Evolutionary conservation across 2,888 invertebrate genomes (phyloP), one percentile per base, ranked within the genome.

Genomic region (Eupithecia vulgata): DNA sequence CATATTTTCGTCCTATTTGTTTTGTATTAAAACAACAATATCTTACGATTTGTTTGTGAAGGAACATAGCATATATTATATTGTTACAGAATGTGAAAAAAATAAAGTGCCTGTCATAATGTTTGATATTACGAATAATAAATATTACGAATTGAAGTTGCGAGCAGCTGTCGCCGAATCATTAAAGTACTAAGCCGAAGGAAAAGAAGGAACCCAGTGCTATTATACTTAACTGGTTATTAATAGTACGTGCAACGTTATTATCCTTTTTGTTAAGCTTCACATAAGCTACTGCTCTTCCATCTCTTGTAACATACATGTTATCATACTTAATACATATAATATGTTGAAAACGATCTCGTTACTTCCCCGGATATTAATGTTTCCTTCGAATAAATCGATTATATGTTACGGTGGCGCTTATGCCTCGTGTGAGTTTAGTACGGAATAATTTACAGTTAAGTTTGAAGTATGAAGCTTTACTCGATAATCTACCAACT

Each of bases 301-400:
- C 52, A 52, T 52, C 52, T 52, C 21, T 10, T 21, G 52, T 21
- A 4, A 8, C 17, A n/a, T 45, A 48, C 1, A 48, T 48, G 45
- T n/a, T n/a, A 48, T n/a, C 12, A 12, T 52, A 52, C 21, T 3
- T 52, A n/a, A 10, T 48, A 8, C n/a, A 17, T 45, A 17, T 17
- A 45, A 45, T 45, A 52, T 52, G 52, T 52, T 52, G 52, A 52
- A 21, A 21, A 52, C 57, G 40, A 68, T 68, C 57, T 68, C 67
- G 48, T 68, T 52, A 30, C 67, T 52, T 48, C 21, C 12, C 48
- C 67, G 67, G 67, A 68, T 40, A 68, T 68, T 68, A 68, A 57
- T 52, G 67, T 68, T 52, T 57, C 67, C 67, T 68, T 37, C 35
- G 52, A 52, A 68, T 68, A 57, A 35, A 68, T 68, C 52, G 52